A percentile compares a stretch with the other conserved stretches of the same genome.
Conservation (phyloP, 1,140 invertebrate species). For the Cyphomyrmex costatus region DNA sequence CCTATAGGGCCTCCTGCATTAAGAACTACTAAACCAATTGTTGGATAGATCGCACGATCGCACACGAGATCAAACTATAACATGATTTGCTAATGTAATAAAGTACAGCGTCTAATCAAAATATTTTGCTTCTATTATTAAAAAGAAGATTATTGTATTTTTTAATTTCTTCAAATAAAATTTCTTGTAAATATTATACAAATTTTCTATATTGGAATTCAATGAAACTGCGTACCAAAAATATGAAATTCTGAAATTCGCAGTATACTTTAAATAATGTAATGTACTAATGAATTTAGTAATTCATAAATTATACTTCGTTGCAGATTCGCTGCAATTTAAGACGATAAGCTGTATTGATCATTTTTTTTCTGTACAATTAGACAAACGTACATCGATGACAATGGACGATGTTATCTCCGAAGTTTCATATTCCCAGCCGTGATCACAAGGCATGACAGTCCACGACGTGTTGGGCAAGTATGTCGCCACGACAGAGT, state of each 20-base stretch:
- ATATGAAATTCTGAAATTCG: not conserved
- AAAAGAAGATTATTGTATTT: not conserved
- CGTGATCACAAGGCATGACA: conserved; percentile 90
- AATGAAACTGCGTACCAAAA: not conserved
- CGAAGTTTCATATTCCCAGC: conserved; percentile 93
- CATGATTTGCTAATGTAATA: conserved; percentile 11
- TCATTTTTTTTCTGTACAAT: not conserved
- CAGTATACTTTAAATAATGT: not conserved
- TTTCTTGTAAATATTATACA: not conserved
- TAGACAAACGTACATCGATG: conserved; percentile 90
- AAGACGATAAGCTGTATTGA: not conserved
- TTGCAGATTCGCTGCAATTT: not conserved
- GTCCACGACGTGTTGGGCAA: conserved; percentile 88
- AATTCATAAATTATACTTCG: not conserved
- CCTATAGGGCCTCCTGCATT: conserved; percentile 95
- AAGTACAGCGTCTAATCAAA: not conserved
- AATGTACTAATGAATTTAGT: not conserved
- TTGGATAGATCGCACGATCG: conserved; percentile 94
- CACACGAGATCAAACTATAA: conserved; percentile 95
- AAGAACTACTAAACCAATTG: conserved; percentile 92
- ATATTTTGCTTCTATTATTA: not conserved
- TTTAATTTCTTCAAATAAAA: not conserved
- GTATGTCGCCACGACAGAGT: conserved; percentile 81
- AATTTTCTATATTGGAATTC: not conserved
- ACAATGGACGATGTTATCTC: conserved; percentile 92